Evolutionary conservation across 2,888 invertebrate species (phyloP), one percentile per base, ranked within the genome.

Genomic region (Sinotaia quadrata): DNA sequence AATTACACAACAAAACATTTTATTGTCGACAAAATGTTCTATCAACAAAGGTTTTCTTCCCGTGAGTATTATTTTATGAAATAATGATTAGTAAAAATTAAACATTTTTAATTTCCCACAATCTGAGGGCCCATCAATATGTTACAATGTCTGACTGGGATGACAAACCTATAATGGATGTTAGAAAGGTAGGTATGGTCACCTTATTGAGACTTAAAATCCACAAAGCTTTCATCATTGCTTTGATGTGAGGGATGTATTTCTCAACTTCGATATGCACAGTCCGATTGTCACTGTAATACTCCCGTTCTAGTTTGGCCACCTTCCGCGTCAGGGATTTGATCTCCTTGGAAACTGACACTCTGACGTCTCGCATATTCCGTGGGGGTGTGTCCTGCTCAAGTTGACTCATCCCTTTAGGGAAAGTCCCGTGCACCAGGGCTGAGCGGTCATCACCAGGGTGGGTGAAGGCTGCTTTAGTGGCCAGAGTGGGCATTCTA

Each of bases 401-500:
- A 36, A 63, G 31, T 47, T 68, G 62, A 49, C 63, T 47, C 49
- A 62, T 44, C 10, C 56, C 54, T 33, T 54, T 54, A n/a, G 56
- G 68, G 21, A 34, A 34, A 4, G 47, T 33, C 7, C 62, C 54
- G 10, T 24, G 8, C n/a, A 69, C 62, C 27, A 56, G 41, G 29
- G 72, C 69, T 12, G 75, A 65, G 59, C 72, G 61, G 18, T 77
- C 74, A 8, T 74, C 78, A 8, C 77, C 66, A 0, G 76, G 75
- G 8, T 81, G 60, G 24, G 75, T 69, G 61, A 82, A 81, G 34
- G 78, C 75, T 2, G 74, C 68, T 60, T 78, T 81, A 56, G 78
- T 78, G 52, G 77, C 80, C 33, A 83, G 68, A 1, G 83, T 83
- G 47, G 83, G 83, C 82, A 83, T 83, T 33, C 83, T 76, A 60